These are phyloP conservation scores for Pelobates cultripes DNA, from an alignment of 2,797 vertebrate species.

Conservation along the genomic window DNA sequence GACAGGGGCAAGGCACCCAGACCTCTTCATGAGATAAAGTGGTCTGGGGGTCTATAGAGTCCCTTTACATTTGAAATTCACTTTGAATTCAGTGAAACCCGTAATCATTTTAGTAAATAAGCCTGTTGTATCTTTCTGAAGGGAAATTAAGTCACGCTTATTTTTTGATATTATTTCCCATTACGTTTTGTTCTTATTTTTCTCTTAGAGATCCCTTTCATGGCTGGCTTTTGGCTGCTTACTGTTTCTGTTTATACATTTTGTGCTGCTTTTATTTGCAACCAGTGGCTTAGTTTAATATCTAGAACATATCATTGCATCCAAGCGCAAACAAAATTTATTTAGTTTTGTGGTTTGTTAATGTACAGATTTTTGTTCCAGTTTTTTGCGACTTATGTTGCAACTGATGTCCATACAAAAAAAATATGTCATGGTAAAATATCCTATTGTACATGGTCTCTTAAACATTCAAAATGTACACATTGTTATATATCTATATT, in stretches of 20 bases:
- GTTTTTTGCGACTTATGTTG: too few species aligned
- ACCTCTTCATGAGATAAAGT: too few species aligned
- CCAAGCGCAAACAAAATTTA: not conserved
- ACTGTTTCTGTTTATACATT: not conserved
- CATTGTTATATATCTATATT: too few species aligned
- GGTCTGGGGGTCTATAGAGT: too few species aligned
- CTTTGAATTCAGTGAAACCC: too few species aligned
- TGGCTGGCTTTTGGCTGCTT: not conserved
- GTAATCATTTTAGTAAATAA: too few species aligned
- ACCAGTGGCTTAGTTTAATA: not conserved
- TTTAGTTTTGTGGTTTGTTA: not conserved
- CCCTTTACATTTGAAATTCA: too few species aligned
- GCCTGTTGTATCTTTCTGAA: too few species aligned
- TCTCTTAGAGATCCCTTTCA: not conserved
- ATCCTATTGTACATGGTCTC: not conserved
- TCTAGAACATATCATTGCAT: not conserved
- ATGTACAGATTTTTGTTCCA: too few species aligned
- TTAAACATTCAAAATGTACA: not conserved
- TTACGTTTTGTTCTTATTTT: not conserved
- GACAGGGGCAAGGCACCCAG: too few species aligned
- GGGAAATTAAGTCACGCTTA: not conserved
- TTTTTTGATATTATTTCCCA: not conserved
- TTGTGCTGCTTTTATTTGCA: not conserved
- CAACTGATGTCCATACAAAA: not conserved
- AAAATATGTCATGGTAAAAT: not conserved